phyloP scores from a whole-genome alignment of 2,888 invertebrate species.

The Cetonia aurata region DNA sequence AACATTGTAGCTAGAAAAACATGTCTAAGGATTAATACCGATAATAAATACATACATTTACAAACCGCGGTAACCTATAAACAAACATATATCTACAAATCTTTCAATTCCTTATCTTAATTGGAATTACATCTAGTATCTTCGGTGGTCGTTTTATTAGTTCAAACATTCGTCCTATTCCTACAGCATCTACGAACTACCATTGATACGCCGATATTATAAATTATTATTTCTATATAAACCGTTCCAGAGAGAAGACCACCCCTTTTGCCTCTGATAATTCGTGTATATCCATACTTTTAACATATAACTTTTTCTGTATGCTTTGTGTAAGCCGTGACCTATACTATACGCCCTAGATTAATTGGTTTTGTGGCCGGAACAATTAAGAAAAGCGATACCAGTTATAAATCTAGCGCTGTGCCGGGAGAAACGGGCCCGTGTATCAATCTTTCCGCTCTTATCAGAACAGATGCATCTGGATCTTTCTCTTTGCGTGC shows the following conservation, averaged over 20 bases:
- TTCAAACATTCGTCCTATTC: no score
- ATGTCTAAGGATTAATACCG: no score
- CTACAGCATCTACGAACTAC: no score
- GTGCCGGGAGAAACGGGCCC: neutral
- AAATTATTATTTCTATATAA: neutral
- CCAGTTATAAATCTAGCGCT: conserved; percentile 4
- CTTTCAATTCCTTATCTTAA: no score
- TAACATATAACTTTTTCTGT: conserved; percentile 7
- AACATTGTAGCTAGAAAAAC: no score
- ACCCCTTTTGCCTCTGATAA: neutral
- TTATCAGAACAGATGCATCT: conserved; percentile 8
- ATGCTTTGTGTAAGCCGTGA: no score
- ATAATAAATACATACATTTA: no score
- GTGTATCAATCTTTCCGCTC: conserved; percentile 7
- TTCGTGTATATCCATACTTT: neutral
- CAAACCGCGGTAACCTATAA: no score
- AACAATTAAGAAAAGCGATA: conserved; percentile 9
- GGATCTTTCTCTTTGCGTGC: conserved; percentile 1
- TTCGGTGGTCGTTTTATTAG: no score
- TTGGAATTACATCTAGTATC: no score
- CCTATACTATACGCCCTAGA: neutral
- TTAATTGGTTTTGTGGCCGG: conserved; percentile 5
- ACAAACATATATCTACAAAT: no score
- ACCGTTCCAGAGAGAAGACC: neutral
- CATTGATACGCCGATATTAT: neutral